Base-by-base conservation (phyloP, 2,888 invertebrate species). In the Tinea semifulvella region DNA sequence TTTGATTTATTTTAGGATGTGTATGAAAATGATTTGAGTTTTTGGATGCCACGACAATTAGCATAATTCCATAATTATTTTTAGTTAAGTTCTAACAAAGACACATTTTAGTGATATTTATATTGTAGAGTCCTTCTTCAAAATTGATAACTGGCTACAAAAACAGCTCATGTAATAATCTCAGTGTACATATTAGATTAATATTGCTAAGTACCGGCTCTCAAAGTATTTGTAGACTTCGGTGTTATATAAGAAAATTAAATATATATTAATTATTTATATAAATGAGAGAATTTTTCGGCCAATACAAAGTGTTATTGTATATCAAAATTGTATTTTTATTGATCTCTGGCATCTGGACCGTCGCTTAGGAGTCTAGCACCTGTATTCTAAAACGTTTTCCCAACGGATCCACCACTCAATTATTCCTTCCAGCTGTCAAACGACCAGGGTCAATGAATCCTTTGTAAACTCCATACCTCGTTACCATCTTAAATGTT, bases 281-380 rank as follows among this genome's bases (percentile, higher is more conserved):
- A 36, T 10, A 36, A 71, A 58, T 63, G 60, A 61, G 61, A 58
- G 43, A 68, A 60, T 57, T 74, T 43, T 79, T 79, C 68, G 79
- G 77, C 76, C 74, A 74, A 75, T 68, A 73, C 68, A 72, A 68
- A 68, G n/a, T n/a, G n/a, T n/a, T n/a, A n/a, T n/a, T 70, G 65
- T 72, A 73, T 68, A 71, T 72, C 73, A 71, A 79, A 79, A 79
- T 76, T 77, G 74, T 80, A 79, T 79, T 79, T 72, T 73, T 68
- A 75, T 74, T 79, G 80, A 80, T 80, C 80, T 80, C 80, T 63
- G 74, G 68, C 68, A 69, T 69, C 64, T 73, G 72, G 67, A 65
- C 68, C 14, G 76, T 77, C 79, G 75, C 79, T 80, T 79, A 74
- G 70, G 79, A 80, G 79, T 77, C 79, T 63, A 79, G 77, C n/a